These are phyloP conservation scores for Silurus lanzhouensis DNA, from an alignment of 2,797 vertebrate species.

Conservation along the genomic window DNA sequence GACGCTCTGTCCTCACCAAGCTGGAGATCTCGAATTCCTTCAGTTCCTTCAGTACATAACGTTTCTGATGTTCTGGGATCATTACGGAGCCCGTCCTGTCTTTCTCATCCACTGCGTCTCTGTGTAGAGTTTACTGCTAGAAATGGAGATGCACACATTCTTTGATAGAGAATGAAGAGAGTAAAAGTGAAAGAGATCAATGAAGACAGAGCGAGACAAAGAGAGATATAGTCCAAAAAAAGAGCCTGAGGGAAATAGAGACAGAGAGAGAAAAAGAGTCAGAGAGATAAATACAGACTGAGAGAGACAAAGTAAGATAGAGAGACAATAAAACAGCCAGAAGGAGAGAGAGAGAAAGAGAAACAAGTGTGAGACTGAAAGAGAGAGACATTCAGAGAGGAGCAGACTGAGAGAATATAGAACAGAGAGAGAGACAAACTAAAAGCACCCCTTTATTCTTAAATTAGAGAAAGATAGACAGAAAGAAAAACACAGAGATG, in stretches of 20 bases:
- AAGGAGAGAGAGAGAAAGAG: not conserved
- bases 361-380: not conserved
- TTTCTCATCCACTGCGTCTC: not conserved
- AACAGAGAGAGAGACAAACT: not conserved
- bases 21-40: too few species aligned
- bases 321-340: not conserved
- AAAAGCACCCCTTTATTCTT: too few species aligned
- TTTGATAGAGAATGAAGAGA: not conserved
- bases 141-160: slow-evolving; percentile 35
- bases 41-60: not conserved
- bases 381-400: not conserved
- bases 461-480: not conserved
- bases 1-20: not conserved
- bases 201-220: too few species aligned
- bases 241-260: too few species aligned
- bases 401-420: not conserved
- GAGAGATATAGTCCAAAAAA: too few species aligned
- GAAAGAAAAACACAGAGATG: not conserved
- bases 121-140: slow-evolving; percentile 16
- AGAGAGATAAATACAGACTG: too few species aligned
- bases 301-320: not conserved
- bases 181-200: not conserved
- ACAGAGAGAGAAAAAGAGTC: too few species aligned
- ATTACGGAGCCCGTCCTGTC: slow-evolving; percentile 26
- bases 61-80: not conserved